Evolutionary conservation across 2,797 vertebrate species (phyloP), one percentile per base, ranked within the genome.

Genomic region (Eurystomus glaucurus): DNA sequence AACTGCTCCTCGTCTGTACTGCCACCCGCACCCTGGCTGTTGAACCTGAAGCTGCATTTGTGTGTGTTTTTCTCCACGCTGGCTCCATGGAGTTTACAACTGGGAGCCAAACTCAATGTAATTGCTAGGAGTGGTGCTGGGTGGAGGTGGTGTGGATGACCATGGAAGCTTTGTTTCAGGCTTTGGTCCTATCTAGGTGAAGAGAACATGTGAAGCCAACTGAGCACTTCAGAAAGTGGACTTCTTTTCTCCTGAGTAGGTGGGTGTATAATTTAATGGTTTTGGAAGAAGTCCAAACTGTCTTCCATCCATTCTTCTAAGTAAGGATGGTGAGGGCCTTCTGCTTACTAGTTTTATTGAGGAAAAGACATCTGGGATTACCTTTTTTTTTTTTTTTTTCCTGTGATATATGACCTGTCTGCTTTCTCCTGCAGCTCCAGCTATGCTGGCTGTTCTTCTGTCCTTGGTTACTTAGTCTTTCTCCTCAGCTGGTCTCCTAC

Each of bases 11-110:
- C 62, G 17, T 17, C 28, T 19, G 11, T 2, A 3, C 15, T 57
- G 31, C 8, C 17, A 22, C 41, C 17, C 10, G 2, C 14, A 6
- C 31, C 20, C 3, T 25, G 46, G 28, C 37, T 71, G 29, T 29
- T n/a, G 29, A 33, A 20, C 0, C 0, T 33, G 10, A 48, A 75
- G 37, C 37, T 82, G 46, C 1, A 0, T 45, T 70, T 46, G 6
- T 51, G 3, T 1, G 2, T 20, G 43, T 43, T 75, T 33, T n/a
- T 37, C 29, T 58, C 48, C 65, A 2, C 1, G 0, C 12, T 62
- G 16, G 3, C 29, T 95, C n/a, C 19, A 0, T 11, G 4, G 20
- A 28, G 39, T 46, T 43, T 82, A 46, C 4, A 18, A 0, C 3
- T 35, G 14, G 31, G 51, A 43, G 43, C 23, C 48, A 33, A 86